Conservation (phyloP, 2,888 invertebrate genomes). For the Drosophila hamatofila region DNA sequence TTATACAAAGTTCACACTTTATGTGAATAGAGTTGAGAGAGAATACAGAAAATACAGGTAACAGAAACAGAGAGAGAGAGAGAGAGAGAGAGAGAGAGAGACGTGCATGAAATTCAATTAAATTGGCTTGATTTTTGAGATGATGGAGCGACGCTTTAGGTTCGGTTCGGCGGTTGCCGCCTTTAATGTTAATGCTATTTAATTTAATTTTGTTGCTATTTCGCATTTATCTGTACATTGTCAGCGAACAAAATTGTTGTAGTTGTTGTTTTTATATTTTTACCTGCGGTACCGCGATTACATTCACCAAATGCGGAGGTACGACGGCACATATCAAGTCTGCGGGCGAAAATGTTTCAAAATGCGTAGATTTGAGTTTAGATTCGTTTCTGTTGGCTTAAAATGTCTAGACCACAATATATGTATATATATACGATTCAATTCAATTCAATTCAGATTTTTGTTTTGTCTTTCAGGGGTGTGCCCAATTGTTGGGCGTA, state of each 20-base stretch:
- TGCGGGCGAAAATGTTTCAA: slow-evolving; percentile 87
- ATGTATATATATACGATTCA: slow-evolving; percentile 27
- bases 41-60: not conserved
- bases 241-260: slow-evolving; percentile 56
- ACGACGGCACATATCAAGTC: slow-evolving; percentile 99
- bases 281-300: slow-evolving; percentile 99
- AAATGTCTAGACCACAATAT: slow-evolving; percentile 20
- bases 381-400: slow-evolving; percentile 37
- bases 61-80: slow-evolving; percentile 23
- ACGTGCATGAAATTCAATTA: slow-evolving; percentile 81
- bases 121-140: slow-evolving; percentile 61
- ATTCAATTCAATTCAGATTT: slow-evolving; percentile 40
- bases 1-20: slow-evolving; percentile 38
- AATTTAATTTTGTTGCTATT: slow-evolving; percentile 30
- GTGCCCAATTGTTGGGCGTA: slow-evolving; percentile 1
- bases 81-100: slow-evolving; percentile 45
- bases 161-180: slow-evolving; percentile 67
- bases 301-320: slow-evolving; percentile 97
- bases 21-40: slow-evolving; percentile 33
- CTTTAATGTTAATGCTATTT: slow-evolving; percentile 71
- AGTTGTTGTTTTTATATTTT: slow-evolving; percentile 76
- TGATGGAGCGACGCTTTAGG: slow-evolving; percentile 75
- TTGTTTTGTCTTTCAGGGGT: slow-evolving; percentile 9
- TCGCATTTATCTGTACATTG: slow-evolving; percentile 69
- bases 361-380: slow-evolving; percentile 77